phyloP scores from a whole-genome alignment of 2,888 invertebrate species.

The Drosophila nr. perissopoda region DNA sequence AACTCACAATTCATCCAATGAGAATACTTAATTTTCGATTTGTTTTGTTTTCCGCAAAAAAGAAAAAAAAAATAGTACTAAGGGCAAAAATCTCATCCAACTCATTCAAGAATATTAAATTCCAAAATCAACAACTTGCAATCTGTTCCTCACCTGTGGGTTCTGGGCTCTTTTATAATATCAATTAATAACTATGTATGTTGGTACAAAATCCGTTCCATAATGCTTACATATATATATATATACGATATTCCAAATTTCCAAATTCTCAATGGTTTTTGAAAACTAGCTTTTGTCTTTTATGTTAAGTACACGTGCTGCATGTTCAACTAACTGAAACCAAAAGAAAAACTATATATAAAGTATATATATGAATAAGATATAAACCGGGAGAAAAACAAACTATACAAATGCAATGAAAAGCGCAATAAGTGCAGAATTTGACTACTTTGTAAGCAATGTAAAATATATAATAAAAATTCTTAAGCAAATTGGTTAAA shows the following conservation, averaged over 20 bases:
- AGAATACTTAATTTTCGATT: conserved; percentile 36
- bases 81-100: conserved; percentile 31
- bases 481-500: conserved; percentile 19
- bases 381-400: not conserved
- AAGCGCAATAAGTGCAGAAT: conserved; percentile 33
- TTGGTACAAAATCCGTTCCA: conserved; percentile 34
- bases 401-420: conserved; percentile 44
- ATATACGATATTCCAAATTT: conserved; percentile 7
- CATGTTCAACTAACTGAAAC: conserved; percentile 52
- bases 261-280: conserved; percentile 22
- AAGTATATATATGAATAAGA: conserved; percentile 1
- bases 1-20: conserved; percentile 28
- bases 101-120: conserved; percentile 33
- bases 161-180: conserved; percentile 28
- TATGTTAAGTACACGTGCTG: conserved; percentile 58
- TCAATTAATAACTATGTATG: conserved; percentile 12
- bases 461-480: conserved; percentile 1
- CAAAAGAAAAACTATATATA: conserved; percentile 11
- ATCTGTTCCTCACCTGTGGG: conserved; percentile 41
- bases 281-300: conserved; percentile 36
- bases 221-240: conserved; percentile 12
- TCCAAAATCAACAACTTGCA: conserved; percentile 27
- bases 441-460: conserved; percentile 15
- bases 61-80: not conserved
- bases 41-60: conserved; percentile 32